Evolutionary conservation across 2,113 vertebrate genomes (phyloP).

Genomic region (Pelvicachromis taeniatus): DNA sequence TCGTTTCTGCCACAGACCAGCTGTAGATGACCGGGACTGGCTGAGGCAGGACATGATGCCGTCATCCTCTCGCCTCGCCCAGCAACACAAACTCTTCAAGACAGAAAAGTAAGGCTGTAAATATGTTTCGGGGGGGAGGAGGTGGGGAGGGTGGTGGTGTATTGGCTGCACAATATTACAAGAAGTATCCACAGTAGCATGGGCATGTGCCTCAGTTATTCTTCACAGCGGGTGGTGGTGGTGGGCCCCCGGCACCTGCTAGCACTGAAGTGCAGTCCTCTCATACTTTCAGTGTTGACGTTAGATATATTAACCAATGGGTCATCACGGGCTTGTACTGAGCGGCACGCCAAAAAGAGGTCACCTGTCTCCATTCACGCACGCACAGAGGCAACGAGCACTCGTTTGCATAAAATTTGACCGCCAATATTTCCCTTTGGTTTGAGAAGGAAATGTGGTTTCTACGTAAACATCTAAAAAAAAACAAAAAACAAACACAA

Average conservation of each 20-base stretch:
- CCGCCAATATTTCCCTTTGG: background rate
- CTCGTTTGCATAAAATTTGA: background rate
- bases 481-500: background rate
- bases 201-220: background rate
- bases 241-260: background rate
- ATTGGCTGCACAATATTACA: background rate
- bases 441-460: background rate
- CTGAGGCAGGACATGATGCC: background rate
- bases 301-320: background rate
- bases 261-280: background rate
- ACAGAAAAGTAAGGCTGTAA: background rate
- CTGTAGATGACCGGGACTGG: constrained; percentile 7
- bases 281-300: background rate
- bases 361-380: background rate
- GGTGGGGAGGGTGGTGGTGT: background rate
- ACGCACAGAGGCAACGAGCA: background rate
- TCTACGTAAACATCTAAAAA: background rate
- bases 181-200: background rate
- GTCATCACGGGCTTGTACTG: background rate
- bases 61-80: background rate
- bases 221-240: background rate
- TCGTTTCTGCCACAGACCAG: constrained; percentile 30
- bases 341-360: background rate
- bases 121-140: background rate
- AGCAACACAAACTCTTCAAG: background rate